These are phyloP conservation scores for Pseudotriccus pelzelni DNA, from an alignment of 2,797 vertebrate species.

Conservation along the genomic window DNA sequence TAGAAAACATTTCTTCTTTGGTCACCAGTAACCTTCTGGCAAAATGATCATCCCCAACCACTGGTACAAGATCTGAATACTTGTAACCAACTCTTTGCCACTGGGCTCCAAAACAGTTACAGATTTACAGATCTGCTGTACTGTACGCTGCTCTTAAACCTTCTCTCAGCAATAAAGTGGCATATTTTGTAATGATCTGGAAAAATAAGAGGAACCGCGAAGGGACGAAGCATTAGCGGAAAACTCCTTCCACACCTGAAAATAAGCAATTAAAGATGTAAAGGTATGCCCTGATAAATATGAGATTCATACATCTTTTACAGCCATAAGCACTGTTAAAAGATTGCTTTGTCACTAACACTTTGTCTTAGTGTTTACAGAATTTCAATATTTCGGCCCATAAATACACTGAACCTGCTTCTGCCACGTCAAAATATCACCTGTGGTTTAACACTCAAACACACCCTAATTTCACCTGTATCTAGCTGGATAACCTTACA, in stretches of 20 bases:
- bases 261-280: neutral
- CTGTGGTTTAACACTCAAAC: neutral
- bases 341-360: neutral
- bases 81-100: neutral
- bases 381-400: neutral
- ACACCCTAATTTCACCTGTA: neutral
- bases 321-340: neutral
- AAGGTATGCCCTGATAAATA: neutral
- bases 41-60: neutral
- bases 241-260: neutral
- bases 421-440: neutral
- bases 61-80: neutral
- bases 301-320: neutral
- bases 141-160: neutral
- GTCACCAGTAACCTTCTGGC: neutral
- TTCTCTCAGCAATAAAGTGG: neutral
- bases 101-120: neutral
- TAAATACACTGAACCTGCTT: neutral
- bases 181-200: neutral
- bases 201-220: neutral
- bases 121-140: neutral
- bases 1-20: neutral
- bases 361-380: neutral
- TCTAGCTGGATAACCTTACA: neutral
- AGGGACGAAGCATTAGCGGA: neutral